Evolutionary conservation across 2,888 invertebrate species (phyloP).

Genomic region (Oxytorus armatus): DNA sequence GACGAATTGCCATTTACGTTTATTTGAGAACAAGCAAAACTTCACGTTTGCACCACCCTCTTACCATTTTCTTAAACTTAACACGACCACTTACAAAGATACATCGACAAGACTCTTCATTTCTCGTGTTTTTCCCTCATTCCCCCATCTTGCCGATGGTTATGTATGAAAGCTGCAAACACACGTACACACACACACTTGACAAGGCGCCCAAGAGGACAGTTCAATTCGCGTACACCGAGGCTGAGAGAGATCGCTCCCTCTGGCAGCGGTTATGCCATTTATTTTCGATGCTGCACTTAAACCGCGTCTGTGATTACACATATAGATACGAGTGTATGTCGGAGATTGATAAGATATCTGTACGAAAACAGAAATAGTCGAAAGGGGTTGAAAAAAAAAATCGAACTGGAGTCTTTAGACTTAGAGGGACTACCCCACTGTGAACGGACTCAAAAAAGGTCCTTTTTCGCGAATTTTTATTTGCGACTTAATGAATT

Average conservation of each 20-base stretch:
- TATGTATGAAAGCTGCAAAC: too few relatives aligned
- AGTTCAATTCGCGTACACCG: conserved; percentile 30
- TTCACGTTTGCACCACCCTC: conserved; percentile 13
- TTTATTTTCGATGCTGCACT: conserved; percentile 6
- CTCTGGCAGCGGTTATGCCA: not conserved
- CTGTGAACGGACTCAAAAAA: too few relatives aligned
- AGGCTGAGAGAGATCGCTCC: conserved; percentile 13
- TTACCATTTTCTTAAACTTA: too few relatives aligned
- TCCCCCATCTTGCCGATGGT: not conserved
- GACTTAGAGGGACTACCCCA: too few relatives aligned
- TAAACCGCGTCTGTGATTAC: too few relatives aligned
- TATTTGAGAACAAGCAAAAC: conserved; percentile 51
- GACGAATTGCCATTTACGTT: not conserved
- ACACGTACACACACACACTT: not conserved
- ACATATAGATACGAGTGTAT: not conserved
- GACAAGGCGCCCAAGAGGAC: not conserved
- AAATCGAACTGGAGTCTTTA: too few relatives aligned
- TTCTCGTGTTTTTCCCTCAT: conserved; percentile 23
- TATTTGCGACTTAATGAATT: too few relatives aligned
- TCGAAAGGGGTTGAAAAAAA: too few relatives aligned
- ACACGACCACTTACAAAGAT: conserved; percentile 28
- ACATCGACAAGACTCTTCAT: conserved; percentile 12
- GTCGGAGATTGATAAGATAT: too few relatives aligned
- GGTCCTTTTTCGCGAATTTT: too few relatives aligned
- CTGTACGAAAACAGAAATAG: too few relatives aligned